Percentiles rank a stretch among this genome's conserved stretches.
These are phyloP conservation scores for Sciurus carolinensis DNA, from an alignment of 2,797 vertebrate species.

Conservation along the genomic window DNA sequence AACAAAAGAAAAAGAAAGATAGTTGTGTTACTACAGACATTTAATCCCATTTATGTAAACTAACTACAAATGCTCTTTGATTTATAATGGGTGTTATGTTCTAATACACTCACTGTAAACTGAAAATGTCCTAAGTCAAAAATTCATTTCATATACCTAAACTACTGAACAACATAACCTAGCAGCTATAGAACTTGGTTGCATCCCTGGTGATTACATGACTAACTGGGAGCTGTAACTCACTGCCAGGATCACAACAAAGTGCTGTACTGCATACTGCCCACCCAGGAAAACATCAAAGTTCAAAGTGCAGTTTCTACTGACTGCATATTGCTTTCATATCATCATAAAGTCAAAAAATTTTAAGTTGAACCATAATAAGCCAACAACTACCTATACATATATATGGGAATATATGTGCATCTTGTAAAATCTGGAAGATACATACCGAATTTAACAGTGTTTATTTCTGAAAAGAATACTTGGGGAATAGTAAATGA, in stretches of 20 bases:
- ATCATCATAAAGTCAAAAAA: not conserved
- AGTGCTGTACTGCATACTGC: not conserved
- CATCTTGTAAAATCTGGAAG: not conserved
- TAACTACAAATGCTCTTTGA: not conserved
- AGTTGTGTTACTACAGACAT: not conserved
- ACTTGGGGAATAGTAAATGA: not conserved
- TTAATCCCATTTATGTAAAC: slow-evolving; percentile 21
- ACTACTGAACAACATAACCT: not conserved
- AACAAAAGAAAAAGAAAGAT: not conserved
- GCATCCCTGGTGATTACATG: not conserved
- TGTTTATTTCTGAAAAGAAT: slow-evolving; percentile 36
- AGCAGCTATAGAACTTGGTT: not conserved
- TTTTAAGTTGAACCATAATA: not conserved
- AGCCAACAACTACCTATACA: not conserved
- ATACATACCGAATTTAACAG: not conserved
- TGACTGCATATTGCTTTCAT: not conserved
- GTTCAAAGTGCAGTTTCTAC: not conserved
- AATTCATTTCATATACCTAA: not conserved
- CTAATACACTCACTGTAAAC: not conserved
- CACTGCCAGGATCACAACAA: not conserved
- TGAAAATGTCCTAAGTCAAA: not conserved
- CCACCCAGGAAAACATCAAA: not conserved
- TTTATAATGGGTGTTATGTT: not conserved
- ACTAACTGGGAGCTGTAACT: not conserved
- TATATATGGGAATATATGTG: not conserved